phyloP scores from a whole-genome alignment of 2,888 invertebrate species.

The Conops quadrifasciatus region DNA sequence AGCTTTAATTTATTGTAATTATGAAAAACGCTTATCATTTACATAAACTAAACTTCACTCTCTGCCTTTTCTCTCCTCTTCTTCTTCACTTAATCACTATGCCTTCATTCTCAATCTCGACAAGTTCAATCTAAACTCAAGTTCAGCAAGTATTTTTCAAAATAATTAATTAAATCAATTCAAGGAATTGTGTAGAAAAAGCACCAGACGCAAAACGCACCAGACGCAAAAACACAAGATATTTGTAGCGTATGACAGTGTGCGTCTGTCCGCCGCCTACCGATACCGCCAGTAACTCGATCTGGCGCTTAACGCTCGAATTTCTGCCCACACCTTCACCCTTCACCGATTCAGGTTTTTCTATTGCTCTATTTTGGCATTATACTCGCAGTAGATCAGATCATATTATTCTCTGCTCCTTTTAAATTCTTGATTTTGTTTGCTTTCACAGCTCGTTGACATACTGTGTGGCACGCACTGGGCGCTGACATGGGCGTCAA shows the following conservation, averaged over 20 bases:
- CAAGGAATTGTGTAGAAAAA: not conserved
- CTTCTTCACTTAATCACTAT: too few species aligned
- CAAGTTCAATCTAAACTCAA: not conserved
- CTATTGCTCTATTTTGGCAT: too few species aligned
- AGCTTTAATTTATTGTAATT: too few species aligned
- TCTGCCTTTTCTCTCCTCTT: too few species aligned
- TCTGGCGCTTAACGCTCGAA: constrained; percentile 3
- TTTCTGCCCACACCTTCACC: not conserved
- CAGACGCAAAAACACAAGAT: too few species aligned
- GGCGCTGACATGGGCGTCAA: constrained; percentile 39
- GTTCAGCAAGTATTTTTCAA: not conserved
- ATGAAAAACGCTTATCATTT: too few species aligned
- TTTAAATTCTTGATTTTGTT: not conserved
- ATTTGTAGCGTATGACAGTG: not conserved
- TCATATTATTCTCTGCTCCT: not conserved
- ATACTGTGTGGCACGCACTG: not conserved
- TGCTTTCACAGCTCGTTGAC: not conserved
- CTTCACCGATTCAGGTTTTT: not conserved
- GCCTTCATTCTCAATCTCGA: too few species aligned
- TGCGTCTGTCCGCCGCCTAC: not conserved
- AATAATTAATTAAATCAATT: not conserved
- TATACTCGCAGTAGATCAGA: too few species aligned
- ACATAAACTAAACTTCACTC: too few species aligned
- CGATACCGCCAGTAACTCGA: not conserved
- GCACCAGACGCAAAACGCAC: too few species aligned